phyloP scores from a whole-genome alignment of 2,888 invertebrate species.

The Tachina lurida region DNA sequence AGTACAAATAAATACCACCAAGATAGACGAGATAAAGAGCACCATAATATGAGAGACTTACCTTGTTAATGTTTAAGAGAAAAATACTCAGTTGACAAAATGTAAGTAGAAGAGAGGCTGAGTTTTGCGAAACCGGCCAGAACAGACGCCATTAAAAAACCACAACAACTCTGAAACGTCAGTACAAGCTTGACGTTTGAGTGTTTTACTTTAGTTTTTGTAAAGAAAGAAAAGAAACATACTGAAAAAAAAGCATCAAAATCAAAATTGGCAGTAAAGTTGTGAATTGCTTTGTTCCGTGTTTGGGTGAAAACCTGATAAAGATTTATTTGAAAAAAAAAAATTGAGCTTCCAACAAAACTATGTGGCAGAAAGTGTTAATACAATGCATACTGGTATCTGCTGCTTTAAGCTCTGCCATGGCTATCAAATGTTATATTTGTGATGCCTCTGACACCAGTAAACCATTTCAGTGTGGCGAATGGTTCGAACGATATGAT shows the following conservation, averaged over 20 bases:
- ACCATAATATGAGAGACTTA: constrained; percentile 24
- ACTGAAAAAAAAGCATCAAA: constrained; percentile 31
- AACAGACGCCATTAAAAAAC: constrained; percentile 70
- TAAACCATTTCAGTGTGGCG: constrained; percentile 92
- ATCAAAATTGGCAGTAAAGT: constrained; percentile 37
- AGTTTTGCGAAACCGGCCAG: constrained; percentile 64
- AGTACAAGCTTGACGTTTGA: constrained; percentile 80
- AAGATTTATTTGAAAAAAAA: background rate
- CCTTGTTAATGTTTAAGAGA: constrained; percentile 16
- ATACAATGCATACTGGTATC: constrained; percentile 65
- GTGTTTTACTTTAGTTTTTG: constrained; percentile 73
- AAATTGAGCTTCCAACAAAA: constrained; percentile 23
- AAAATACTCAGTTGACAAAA: constrained; percentile 53
- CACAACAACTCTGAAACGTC: constrained; percentile 74
- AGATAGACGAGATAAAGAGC: background rate
- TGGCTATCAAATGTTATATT: constrained; percentile 92
- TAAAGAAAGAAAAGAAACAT: constrained; percentile 43
- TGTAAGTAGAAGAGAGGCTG: constrained; percentile 20
- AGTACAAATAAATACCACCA: constrained; percentile 13
- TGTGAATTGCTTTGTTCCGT: constrained; percentile 22
- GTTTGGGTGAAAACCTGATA: constrained; percentile 32
- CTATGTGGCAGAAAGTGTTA: constrained; percentile 67
- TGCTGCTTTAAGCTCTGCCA: constrained; percentile 79
- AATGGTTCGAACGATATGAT: constrained; percentile 87
- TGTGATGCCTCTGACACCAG: constrained; percentile 92